A percentile compares a stretch with the other conserved stretches of the same genome.
Conservation (phyloP, 1,140 invertebrate species). For the Ganaspis sp. region DNA sequence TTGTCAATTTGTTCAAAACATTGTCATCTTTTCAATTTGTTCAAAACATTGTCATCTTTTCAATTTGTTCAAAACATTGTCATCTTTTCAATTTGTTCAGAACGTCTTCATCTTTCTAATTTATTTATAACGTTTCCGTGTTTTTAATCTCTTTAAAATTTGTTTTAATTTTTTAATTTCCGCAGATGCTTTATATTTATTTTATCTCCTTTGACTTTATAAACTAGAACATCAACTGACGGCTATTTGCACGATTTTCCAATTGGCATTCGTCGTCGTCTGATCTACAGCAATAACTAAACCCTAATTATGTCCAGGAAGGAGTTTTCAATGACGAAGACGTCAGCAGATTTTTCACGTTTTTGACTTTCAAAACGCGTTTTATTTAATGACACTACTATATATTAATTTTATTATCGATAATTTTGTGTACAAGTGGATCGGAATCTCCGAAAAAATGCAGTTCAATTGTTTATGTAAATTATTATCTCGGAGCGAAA, state of each 20-base stretch:
- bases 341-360: background rate
- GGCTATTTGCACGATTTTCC: constrained; percentile 67
- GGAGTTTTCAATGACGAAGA: background rate
- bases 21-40: background rate
- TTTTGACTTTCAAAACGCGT: background rate
- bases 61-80: background rate
- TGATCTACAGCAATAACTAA: background rate
- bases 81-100: background rate
- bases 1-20: too few relatives aligned
- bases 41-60: background rate
- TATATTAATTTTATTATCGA: too few relatives aligned
- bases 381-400: too few relatives aligned
- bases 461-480: too few relatives aligned
- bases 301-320: background rate
- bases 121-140: background rate
- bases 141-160: background rate
- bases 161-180: background rate
- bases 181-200: background rate
- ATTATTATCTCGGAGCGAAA: too few relatives aligned
- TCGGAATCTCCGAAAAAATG: too few relatives aligned
- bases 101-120: background rate
- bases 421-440: too few relatives aligned
- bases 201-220: background rate
- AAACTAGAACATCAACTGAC: constrained; percentile 41
- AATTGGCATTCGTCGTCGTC: constrained; percentile 64